Evolutionary conservation across 1,140 invertebrate species (phyloP).

Genomic region (Cyclina sinensis): DNA sequence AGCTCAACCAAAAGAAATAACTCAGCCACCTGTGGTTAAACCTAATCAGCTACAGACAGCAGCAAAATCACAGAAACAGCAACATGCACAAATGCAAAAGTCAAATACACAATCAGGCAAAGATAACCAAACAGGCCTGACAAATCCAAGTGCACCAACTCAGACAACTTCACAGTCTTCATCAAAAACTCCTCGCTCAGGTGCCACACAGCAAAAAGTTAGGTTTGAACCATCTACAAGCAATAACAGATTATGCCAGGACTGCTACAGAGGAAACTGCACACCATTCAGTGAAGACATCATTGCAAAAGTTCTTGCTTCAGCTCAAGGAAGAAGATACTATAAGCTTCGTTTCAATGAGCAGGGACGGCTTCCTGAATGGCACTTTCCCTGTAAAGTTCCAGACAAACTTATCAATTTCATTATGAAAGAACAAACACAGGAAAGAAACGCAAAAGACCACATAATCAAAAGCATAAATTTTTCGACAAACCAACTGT

Average conservation of each 20-base stretch:
- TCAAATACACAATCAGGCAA: neutral
- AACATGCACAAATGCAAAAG: neutral
- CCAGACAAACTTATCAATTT: constrained; percentile 11
- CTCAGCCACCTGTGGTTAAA: neutral
- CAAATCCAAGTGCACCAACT: too few species aligned
- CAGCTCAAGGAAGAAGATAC: neutral
- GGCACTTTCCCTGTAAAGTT: constrained; percentile 43
- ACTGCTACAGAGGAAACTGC: neutral
- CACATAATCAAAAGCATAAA: neutral
- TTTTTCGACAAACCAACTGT: neutral
- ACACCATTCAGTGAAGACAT: neutral
- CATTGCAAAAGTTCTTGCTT: neutral
- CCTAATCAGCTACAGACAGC: neutral
- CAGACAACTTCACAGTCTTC: too few species aligned
- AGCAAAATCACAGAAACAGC: neutral
- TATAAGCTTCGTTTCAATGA: neutral
- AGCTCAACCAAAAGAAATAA: neutral
- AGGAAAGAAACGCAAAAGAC: constrained; percentile 41
- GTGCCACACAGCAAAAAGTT: too few species aligned
- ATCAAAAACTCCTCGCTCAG: neutral
- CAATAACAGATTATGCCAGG: too few species aligned
- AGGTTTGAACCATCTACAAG: too few species aligned
- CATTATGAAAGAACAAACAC: constrained; percentile 42
- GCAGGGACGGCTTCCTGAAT: neutral
- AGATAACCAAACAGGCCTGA: neutral